These are phyloP conservation scores for Pycnonotus jocosus DNA, from an alignment of 2,113 vertebrate genomes.

Conservation along the genomic window DNA sequence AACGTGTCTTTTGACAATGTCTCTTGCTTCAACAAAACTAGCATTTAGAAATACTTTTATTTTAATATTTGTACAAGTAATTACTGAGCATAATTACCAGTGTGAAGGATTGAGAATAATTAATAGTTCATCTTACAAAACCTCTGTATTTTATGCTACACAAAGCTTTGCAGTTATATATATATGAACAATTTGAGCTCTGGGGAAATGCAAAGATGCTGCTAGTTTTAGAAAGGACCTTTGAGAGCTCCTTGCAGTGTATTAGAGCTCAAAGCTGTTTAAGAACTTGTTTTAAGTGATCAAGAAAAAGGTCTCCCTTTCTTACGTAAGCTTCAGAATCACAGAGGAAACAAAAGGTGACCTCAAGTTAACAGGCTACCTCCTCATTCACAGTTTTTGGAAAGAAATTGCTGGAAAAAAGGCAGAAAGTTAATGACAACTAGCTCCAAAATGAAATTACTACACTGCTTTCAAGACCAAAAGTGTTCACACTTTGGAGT, in stretches of 20 bases:
- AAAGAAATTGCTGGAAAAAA: background rate
- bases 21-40: background rate
- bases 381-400: background rate
- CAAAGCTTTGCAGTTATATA: background rate
- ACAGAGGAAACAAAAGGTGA: background rate
- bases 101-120: background rate
- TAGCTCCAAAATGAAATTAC: background rate
- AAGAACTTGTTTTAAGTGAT: background rate
- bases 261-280: background rate
- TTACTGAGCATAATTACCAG: background rate
- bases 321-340: background rate
- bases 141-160: background rate
- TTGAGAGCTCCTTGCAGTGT: background rate
- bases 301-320: background rate
- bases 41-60: background rate
- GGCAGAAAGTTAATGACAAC: background rate
- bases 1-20: background rate
- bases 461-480: background rate
- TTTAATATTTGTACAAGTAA: background rate
- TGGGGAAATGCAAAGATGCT: background rate
- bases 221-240: background rate
- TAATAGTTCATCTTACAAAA: background rate
- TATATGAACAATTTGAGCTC: background rate
- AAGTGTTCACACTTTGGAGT: background rate
- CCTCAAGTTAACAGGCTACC: background rate